These are phyloP conservation scores for Meghimatium bilineatum DNA, from an alignment of 2,888 invertebrate species.

Conservation along the genomic window DNA sequence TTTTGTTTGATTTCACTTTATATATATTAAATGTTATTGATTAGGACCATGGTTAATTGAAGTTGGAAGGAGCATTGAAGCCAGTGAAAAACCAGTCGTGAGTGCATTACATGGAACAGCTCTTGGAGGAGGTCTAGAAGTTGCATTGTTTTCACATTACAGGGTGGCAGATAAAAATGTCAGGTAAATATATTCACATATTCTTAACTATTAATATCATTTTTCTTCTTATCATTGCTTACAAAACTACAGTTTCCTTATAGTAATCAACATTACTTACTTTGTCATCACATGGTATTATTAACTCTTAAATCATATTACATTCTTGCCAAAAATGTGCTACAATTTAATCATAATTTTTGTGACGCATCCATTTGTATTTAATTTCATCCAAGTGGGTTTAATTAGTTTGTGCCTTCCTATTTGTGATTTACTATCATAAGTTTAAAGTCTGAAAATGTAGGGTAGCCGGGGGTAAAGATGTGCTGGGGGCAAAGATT, in stretches of 20 bases:
- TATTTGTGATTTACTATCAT: no score
- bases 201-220: neutral
- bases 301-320: no score
- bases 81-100: slow-evolving; percentile 90
- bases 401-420: no score
- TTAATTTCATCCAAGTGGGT: no score
- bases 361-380: no score
- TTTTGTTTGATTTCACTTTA: neutral
- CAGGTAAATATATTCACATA: slow-evolving; percentile 76
- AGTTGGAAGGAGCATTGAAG: slow-evolving; percentile 87
- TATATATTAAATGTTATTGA: neutral
- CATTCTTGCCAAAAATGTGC: no score
- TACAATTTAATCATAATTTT: no score
- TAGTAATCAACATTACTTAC: neutral
- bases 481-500: no score
- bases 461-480: no score
- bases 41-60: slow-evolving; percentile 74
- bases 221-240: neutral
- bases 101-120: slow-evolving; percentile 97
- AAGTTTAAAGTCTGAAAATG: no score
- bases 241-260: neutral
- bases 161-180: slow-evolving; percentile 93
- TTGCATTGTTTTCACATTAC: slow-evolving; percentile 95
- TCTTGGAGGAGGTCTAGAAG: slow-evolving; percentile 95
- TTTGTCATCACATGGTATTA: no score